Base-by-base conservation (phyloP, 2,888 invertebrate species). In the Lamellibrachia columna region DNA sequence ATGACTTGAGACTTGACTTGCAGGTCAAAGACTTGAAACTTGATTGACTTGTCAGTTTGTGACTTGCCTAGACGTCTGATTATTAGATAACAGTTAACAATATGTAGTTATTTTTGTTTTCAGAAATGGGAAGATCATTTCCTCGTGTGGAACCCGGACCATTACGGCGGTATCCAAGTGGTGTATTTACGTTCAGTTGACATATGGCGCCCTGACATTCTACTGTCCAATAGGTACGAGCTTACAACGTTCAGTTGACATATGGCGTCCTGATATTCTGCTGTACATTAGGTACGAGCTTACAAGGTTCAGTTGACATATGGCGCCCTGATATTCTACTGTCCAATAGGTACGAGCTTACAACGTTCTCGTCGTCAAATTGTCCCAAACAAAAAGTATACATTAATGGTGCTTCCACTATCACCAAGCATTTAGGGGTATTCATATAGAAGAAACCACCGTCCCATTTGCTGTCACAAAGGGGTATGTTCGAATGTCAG, bases 121-220 rank as follows among this genome's bases (percentile, higher is more conserved):
- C 53, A 91, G 91, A 91, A 58, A 53, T 91, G 91, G 91, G 28
- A 53, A 53, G 91, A 91, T n/a, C 55, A 91, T 9, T 91, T 91
- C 7, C 53, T 91, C 22, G 53, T 53, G 8, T 91, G 91, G 91
- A 53, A 91, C 4, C 91, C 91, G 28, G 91, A 2, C 0, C 3
- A 53, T 2, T 91, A 91, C n/a, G 55, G 91, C 6, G 55, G 55
- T 6, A 91, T 91, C 15, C 2, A 53, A 53, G 53, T n/a, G 3
- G 9, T 91, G 9, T 91, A 91, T 28, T 9, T 91, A 8, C 15
- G 8, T n/a, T 22, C 91, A 40, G n/a, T 6, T 2, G 53, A 53
- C n/a, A 91, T 91, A 91, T 91, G 91, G 91, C 53, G 91, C 22
- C 91, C 91, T n/a, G 91, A 91, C n/a, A 91, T 91, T 91, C 58